Base-by-base conservation (phyloP, 1,140 invertebrate species). In the Phthorimaea operculella region DNA sequence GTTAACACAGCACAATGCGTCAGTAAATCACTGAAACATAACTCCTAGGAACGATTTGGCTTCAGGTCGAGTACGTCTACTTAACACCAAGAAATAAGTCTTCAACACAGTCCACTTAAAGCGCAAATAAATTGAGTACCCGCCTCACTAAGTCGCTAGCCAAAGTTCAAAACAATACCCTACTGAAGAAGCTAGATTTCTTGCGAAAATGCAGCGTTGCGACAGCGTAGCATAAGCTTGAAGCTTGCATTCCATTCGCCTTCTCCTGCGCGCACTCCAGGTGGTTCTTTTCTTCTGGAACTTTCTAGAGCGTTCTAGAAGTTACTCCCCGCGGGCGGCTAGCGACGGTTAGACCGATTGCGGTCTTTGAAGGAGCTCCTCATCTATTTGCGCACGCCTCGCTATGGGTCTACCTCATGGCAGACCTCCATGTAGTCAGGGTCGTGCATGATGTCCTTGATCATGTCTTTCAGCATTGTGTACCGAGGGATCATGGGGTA, bases 351-450 rank as follows among this genome's bases (percentile, higher is more conserved):
- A 65, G 77, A 81, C 76, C 80, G 66, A 28, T 72, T 57, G 18
- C 80, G 80, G 72, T 83, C 78, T 59, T 75, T 78, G 72, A 82
- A 76, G 51, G 80, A 82, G 71, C 62, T 62, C 68, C 80, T 82
- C 81, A 72, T 76, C 63, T 85, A 85, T 73, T 85, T 83, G 82
- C 82, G 82, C 69, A 85, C 82, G 69, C 82, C 82, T 56, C 79
- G 83, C 88, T 89, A 90, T 74, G 87, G 88, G 71, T 92, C 91
- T 58, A 92, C 90, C 82, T 97, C 95, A 78, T 97, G 95, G 83
- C 95, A 96, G 48, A 97, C 94, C 87, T 97, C 96, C 93, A 97
- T 96, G 86, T 96, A 97, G 82, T 95, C 93, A 6, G 95, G 95
- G 86, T 96, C 92, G 66, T 95, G 91, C 90, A 96, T 94, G 64